A percentile compares a stretch with the other conserved stretches of the same genome.
These are phyloP conservation scores for Parthenolecanium corni DNA, from an alignment of 2,888 invertebrate genomes.

Conservation along the genomic window DNA sequence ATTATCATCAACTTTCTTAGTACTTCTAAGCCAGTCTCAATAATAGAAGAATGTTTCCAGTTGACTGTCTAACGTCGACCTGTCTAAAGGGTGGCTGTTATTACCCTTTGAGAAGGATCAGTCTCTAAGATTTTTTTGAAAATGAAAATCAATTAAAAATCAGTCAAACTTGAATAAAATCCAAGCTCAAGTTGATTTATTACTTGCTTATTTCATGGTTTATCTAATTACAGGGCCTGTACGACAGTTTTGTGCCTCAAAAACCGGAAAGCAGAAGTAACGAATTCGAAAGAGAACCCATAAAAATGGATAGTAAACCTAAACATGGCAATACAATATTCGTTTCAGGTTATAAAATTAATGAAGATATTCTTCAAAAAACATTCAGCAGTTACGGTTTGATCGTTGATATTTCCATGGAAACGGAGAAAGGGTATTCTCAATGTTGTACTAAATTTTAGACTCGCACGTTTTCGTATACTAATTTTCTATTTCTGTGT, in stretches of 20 bases:
- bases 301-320: constrained; percentile 42
- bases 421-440: constrained; percentile 62
- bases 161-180: no score
- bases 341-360: constrained; percentile 65
- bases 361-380: constrained; percentile 64
- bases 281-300: constrained; percentile 10
- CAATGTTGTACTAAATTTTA: constrained; percentile 14
- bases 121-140: no score
- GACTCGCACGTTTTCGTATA: neutral
- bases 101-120: no score
- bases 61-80: no score
- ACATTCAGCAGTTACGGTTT: constrained; percentile 61
- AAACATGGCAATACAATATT: constrained; percentile 71
- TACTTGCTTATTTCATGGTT: neutral
- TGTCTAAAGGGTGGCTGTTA: no score
- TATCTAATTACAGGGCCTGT: constrained; percentile 43
- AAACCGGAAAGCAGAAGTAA: constrained; percentile 11
- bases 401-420: constrained; percentile 71
- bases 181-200: neutral
- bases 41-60: no score
- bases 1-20: neutral
- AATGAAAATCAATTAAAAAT: no score
- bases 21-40: neutral
- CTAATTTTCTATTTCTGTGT: constrained; percentile 3
- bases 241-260: constrained; percentile 58